These are phyloP conservation scores for Antechinus flavipes DNA, from an alignment of 2,113 vertebrate genomes.

Conservation along the genomic window DNA sequence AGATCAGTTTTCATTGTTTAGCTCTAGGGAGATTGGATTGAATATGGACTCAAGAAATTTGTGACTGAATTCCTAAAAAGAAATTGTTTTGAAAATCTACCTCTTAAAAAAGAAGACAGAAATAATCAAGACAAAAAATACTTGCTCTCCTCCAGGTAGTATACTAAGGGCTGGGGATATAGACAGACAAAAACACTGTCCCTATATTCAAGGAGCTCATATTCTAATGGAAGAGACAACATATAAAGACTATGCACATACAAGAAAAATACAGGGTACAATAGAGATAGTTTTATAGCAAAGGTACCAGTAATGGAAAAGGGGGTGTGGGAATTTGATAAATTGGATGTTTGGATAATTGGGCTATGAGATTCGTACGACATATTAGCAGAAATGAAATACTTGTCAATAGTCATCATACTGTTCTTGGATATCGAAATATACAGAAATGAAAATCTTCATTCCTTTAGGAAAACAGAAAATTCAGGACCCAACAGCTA, in stretches of 20 bases:
- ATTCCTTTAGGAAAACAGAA: not conserved
- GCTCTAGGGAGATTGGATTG: slow-evolving; percentile 6
- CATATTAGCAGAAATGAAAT: not conserved
- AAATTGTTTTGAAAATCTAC: not conserved
- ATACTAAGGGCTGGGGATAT: not conserved
- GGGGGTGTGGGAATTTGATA: not conserved
- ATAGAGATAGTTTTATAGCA: not conserved
- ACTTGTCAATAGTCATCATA: not conserved
- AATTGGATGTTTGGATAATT: not conserved
- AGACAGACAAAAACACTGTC: not conserved
- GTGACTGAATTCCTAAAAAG: not conserved
- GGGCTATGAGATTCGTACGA: not conserved
- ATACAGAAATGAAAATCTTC: not conserved
- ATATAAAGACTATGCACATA: not conserved
- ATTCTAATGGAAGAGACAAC: not conserved
- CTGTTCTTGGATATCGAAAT: not conserved
- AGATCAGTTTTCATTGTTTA: slow-evolving; percentile 1
- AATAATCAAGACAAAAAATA: not conserved
- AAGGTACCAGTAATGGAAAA: not conserved
- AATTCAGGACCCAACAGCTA: not conserved
- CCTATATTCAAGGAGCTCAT: not conserved
- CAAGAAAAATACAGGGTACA: not conserved
- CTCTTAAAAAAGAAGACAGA: not conserved
- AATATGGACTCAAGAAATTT: not conserved
- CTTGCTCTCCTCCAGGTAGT: not conserved